Percentiles rank a stretch among this genome's conserved stretches.
phyloP scores from a whole-genome alignment of 2,113 vertebrate genomes.

The Rhipidura dahli region DNA sequence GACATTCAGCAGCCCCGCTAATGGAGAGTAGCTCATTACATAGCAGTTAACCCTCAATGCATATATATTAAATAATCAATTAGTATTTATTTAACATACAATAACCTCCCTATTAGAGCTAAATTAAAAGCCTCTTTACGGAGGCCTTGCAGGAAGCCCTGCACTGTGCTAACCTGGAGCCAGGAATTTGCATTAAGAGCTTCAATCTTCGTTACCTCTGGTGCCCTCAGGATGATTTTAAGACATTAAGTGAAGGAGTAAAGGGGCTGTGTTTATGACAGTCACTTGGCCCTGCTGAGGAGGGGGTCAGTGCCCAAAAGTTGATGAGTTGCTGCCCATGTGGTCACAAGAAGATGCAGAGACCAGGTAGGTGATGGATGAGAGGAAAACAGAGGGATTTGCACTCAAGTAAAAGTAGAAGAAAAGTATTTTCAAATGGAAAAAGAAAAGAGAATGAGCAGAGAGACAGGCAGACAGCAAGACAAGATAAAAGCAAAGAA shows the following conservation, averaged over 20 bases:
- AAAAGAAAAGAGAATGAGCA: neutral
- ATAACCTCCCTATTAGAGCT: slow-evolving; percentile 55
- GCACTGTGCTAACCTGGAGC: neutral
- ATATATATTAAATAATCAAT: slow-evolving; percentile 72
- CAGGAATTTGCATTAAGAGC: neutral
- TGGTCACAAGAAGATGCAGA: neutral
- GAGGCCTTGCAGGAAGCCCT: neutral
- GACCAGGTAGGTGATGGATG: neutral
- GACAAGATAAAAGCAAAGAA: neutral
- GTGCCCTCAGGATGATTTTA: neutral
- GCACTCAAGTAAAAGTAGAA: neutral
- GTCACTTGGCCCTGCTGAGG: neutral
- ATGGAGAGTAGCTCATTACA: slow-evolving; percentile 61
- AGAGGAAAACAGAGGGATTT: neutral
- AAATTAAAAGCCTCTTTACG: slow-evolving; percentile 49
- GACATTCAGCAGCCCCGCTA: slow-evolving; percentile 48
- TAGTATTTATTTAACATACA: slow-evolving; percentile 74
- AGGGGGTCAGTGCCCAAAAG: neutral
- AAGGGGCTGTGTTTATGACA: neutral
- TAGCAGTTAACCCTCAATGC: slow-evolving; percentile 61
- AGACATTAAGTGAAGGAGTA: neutral
- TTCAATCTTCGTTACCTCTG: neutral
- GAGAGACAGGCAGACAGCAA: neutral
- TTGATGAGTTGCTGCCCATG: neutral
- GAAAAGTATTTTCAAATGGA: neutral